Evolutionary conservation across 1,140 invertebrate genomes (phyloP).

Genomic region (Conus betulinus): DNA sequence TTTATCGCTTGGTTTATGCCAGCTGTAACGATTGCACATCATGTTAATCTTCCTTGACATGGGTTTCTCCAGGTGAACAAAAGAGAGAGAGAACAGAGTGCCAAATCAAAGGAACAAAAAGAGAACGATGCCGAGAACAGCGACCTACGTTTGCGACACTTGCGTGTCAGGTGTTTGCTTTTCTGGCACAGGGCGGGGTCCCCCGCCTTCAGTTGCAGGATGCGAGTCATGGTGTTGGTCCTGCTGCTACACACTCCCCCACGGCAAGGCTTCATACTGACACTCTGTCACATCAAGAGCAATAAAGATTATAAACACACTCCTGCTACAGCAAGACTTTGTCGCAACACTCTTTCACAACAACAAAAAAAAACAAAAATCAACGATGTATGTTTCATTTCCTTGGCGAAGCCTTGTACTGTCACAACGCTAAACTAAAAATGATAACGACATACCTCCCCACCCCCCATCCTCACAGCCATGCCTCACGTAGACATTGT

Average conservation of each 20-base stretch:
- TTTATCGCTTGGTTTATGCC: no score
- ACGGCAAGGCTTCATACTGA: conserved; percentile 39
- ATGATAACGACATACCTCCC: no score
- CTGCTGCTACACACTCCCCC: conserved; percentile 49
- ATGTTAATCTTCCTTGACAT: neutral
- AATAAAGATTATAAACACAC: no score
- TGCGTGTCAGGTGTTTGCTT: conserved; percentile 48
- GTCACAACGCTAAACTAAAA: no score
- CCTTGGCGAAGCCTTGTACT: no score
- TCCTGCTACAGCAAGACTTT: no score
- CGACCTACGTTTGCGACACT: conserved; percentile 57
- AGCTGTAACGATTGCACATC: no score
- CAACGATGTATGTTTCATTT: no score
- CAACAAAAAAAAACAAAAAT: no score
- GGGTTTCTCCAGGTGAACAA: neutral
- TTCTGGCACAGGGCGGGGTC: conserved; percentile 48
- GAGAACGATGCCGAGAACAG: neutral
- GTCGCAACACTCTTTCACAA: no score
- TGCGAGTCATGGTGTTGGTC: conserved; percentile 57
- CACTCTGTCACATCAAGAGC: conserved; percentile 22
- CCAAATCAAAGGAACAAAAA: neutral
- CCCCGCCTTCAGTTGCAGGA: conserved; percentile 52
- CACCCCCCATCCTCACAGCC: no score
- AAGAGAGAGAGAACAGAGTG: neutral
- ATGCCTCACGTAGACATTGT: no score